Evolutionary conservation across 2,888 invertebrate genomes (phyloP), one percentile per base, ranked within the genome.

Genomic region (Xestia rhomboidea): DNA sequence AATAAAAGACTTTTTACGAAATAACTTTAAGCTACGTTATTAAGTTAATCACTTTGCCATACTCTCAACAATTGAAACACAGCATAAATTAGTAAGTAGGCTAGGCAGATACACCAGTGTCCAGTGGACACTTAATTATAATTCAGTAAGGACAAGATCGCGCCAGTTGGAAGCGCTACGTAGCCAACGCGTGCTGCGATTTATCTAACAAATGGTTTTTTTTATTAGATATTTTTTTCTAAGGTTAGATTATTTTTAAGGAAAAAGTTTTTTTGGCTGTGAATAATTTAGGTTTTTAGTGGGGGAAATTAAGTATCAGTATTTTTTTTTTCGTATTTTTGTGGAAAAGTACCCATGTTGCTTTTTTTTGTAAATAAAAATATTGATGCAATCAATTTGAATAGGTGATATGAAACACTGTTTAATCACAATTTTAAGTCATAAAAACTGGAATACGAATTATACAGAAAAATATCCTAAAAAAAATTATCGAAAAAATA

Each of bases 211-310:
- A 72, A 64, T 46, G 46, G 13, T 24, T 60, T 69, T 68, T 34
- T 82, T 54, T 82, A 82, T 69, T 82, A 67, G 60, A 72, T 77
- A 66, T 66, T 68, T 63, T 68, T 57, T 38, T 11, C n/a, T 34
- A 15, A 54, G 54, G 13, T 80, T 18, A 8, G 4, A 2, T 27
- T 41, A 34, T n/a, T n/a, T 21, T 44, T 51, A 1, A 1, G 4
- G 10, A 13, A 21, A 0, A 0, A 10, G n/a, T 51, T 54, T 51
- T 54, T n/a, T n/a, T 21, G 18, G 1, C 1, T 18, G 8, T 24
- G n/a, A 10, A 10, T 15, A 34, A 18, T 34, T n/a, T 30, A 27
- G 13, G 18, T 27, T n/a, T 27, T 6, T 11, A 4, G 7, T 57
- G 27, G 0, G 1, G 0, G 15, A n/a, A 66, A 44, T 38, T 34